A percentile compares a stretch with the other conserved stretches of the same genome.
These are phyloP conservation scores for Poliocrania exsul DNA, from an alignment of 2,797 vertebrate genomes.

Conservation along the genomic window DNA sequence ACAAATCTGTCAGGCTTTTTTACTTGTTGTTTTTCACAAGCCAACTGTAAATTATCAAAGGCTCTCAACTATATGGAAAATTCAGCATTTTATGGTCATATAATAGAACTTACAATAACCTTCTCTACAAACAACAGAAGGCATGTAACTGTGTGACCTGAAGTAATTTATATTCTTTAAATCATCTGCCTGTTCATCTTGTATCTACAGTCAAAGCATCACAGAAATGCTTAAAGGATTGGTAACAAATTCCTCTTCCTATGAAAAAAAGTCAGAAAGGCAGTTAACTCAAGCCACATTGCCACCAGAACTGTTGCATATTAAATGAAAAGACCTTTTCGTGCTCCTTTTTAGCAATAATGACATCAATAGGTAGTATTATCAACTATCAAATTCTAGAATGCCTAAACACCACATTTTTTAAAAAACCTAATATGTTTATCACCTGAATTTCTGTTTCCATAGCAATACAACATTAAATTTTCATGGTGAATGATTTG, in stretches of 20 bases:
- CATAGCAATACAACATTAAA: not conserved
- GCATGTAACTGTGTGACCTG: not conserved
- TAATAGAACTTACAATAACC: not conserved
- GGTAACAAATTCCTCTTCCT: not conserved
- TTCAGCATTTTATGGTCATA: not conserved
- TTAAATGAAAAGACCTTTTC: not conserved
- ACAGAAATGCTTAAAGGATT: not conserved
- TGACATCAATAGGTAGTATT: not conserved
- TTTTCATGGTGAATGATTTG: constrained; percentile 23
- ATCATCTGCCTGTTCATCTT: not conserved
- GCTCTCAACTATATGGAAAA: not conserved
- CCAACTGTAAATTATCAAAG: not conserved
- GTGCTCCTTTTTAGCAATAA: not conserved
- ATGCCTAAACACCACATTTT: not conserved
- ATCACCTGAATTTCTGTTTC: constrained; percentile 6
- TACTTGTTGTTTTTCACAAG: not conserved
- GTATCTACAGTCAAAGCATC: not conserved
- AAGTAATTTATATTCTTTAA: not conserved
- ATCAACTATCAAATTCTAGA: not conserved
- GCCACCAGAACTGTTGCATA: not conserved
- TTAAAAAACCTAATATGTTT: not conserved
- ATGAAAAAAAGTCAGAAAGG: not conserved
- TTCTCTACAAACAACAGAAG: not conserved
- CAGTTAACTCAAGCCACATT: not conserved
- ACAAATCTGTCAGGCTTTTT: not conserved